Evolutionary conservation across 2,888 invertebrate species (phyloP), one percentile per base, ranked within the genome.

Genomic region (Gryllus longicercus): DNA sequence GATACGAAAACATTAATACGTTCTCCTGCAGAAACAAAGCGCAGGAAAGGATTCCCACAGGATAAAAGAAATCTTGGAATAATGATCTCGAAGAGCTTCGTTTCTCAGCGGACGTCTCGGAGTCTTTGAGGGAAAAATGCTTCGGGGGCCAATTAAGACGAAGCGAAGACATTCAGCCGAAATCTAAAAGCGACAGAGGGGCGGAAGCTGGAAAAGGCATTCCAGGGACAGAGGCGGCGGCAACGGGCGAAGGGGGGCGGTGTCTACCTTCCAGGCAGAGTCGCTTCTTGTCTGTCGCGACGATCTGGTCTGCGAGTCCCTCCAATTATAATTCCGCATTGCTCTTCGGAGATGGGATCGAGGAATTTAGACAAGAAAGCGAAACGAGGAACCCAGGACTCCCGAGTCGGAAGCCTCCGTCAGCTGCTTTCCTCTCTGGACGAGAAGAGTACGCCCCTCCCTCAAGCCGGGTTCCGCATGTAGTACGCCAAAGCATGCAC

Each of bases 291-390:
- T 63, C 63, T 18, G 63, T 18, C 63, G 16, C 63, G n/a, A 63
- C 63, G 63, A 63, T 63, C 63, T n/a, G 63, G 63, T 18, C 63
- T 18, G 16, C 63, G 63, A 63, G 63, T 16, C 63, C 63, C 38
- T 38, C 38, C 63, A 63, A 63, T 63, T 63, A 63, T 63, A 63
- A 63, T 63, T 63, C 63, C 63, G 63, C 63, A 63, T 63, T 63
- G 63, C n/a, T 14, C 63, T 38, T n/a, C 16, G 63, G 63, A 63
- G n/a, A 63, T 63, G 63, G 16, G 63, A 63, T 63, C n/a, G 38
- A 38, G 38, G 38, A 38, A 38, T 38, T 38, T 38, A n/a, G 63
- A 63, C 63, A 63, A 63, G 63, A 63, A 63, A 38, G 38, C 38
- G 38, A 8, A 38, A 38, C 38, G 38, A 38, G 38, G 38, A 38